A percentile compares a stretch with the other conserved stretches of the same genome.
phyloP scores from a whole-genome alignment of 2,888 invertebrate genomes.

The Caenorhabditis sp. region DNA sequence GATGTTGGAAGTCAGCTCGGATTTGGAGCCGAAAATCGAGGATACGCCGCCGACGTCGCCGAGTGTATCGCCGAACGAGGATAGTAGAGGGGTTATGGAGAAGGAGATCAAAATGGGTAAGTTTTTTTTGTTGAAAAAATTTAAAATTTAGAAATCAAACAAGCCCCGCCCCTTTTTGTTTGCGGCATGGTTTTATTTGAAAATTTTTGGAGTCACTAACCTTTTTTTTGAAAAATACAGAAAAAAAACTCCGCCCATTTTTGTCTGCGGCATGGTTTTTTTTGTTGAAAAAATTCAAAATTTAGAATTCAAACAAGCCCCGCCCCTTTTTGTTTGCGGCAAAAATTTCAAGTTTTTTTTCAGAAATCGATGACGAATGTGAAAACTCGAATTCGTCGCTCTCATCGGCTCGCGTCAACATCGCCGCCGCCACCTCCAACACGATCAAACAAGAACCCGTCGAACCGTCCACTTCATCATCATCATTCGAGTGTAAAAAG shows the following conservation, averaged over 20 bases:
- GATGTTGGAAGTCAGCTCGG: constrained; percentile 25
- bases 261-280: no score
- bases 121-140: neutral
- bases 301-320: no score
- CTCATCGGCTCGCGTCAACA: neutral
- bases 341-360: no score
- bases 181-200: no score
- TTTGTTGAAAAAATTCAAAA: no score
- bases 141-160: neutral
- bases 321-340: no score
- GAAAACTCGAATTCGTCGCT: neutral
- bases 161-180: no score
- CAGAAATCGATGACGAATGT: constrained; percentile 10
- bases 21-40: constrained; percentile 25
- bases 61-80: constrained; percentile 9
- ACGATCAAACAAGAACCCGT: constrained; percentile 14
- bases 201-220: no score
- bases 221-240: no score
- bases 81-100: constrained; percentile 13
- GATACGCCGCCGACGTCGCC: constrained; percentile 63
- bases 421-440: neutral
- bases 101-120: constrained; percentile 26
- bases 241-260: no score
- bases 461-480: neutral
- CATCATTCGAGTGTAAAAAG: constrained; percentile 12